Conservation (phyloP, 2,888 invertebrate species). For the Brachycybe producta region DNA sequence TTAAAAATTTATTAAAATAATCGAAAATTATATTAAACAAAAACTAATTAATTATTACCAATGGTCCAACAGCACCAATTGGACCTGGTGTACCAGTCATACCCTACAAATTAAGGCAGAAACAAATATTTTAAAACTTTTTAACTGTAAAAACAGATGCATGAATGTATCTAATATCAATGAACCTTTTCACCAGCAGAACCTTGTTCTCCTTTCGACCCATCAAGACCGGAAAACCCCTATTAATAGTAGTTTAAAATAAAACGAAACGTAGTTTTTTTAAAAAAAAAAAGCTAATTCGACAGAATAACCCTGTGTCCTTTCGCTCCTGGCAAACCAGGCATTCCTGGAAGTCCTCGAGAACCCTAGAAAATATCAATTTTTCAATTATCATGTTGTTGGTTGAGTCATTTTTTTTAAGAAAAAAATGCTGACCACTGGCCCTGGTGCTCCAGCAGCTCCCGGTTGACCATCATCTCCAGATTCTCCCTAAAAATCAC, state of each 20-base stretch:
- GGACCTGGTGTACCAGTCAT: conserved; percentile 23
- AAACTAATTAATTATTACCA: too few species aligned
- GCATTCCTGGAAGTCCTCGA: conserved; percentile 58
- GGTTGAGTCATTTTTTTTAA: neutral
- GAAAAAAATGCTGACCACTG: conserved; percentile 32
- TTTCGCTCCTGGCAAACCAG: conserved; percentile 67
- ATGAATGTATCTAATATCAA: neutral
- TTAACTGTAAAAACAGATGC: conserved; percentile 4
- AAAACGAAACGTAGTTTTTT: conserved; percentile 1
- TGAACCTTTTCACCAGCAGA: conserved; percentile 55
- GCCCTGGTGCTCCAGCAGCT: conserved; percentile 53
- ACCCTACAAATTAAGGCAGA: conserved; percentile 20
- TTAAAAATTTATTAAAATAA: neutral
- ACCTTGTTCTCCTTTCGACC: conserved; percentile 68
- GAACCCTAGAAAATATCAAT: conserved; percentile 42
- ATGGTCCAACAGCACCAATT: too few species aligned
- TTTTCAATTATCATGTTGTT: neutral
- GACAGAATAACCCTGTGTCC: conserved; percentile 51
- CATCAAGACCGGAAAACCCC: conserved; percentile 61
- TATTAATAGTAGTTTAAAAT: conserved; percentile 12
- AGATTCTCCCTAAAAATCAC: conserved; percentile 46
- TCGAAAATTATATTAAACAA: neutral
- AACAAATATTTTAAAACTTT: conserved; percentile 6
- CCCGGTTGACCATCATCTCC: conserved; percentile 74
- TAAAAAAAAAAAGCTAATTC: neutral